phyloP scores from a whole-genome alignment of 2,888 invertebrate species.

The Acleris sparsana region DNA sequence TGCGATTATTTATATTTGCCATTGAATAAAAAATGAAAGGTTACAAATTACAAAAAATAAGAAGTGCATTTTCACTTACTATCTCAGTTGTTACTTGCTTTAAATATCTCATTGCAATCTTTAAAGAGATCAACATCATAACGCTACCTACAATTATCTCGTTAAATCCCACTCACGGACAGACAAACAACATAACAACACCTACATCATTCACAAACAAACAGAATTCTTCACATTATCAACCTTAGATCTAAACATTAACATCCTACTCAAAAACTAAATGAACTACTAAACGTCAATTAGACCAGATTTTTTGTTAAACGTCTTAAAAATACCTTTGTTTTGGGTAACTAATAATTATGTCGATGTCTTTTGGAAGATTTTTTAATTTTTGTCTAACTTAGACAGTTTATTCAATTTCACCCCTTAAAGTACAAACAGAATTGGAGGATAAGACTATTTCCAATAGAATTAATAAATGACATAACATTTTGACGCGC shows the following conservation, averaged over 20 bases:
- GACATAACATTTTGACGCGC: not conserved
- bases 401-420: too few species aligned
- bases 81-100: too few species aligned
- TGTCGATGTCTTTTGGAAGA: not conserved
- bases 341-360: not conserved
- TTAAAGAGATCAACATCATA: not conserved
- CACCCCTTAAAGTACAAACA: too few species aligned
- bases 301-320: conserved; percentile 20
- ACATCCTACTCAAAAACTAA: conserved; percentile 27
- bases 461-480: not conserved
- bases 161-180: conserved; percentile 36
- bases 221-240: conserved; percentile 43
- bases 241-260: conserved; percentile 48
- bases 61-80: too few species aligned
- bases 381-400: too few species aligned
- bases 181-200: conserved; percentile 44
- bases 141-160: conserved; percentile 6
- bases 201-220: conserved; percentile 49
- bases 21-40: too few species aligned
- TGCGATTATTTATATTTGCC: too few species aligned
- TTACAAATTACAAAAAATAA: too few species aligned
- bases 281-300: conserved; percentile 20
- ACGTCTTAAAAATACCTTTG: not conserved
- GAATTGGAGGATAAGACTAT: too few species aligned
- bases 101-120: too few species aligned